These are phyloP conservation scores for Eupithecia insigniata DNA, from an alignment of 2,888 invertebrate genomes.

Conservation along the genomic window DNA sequence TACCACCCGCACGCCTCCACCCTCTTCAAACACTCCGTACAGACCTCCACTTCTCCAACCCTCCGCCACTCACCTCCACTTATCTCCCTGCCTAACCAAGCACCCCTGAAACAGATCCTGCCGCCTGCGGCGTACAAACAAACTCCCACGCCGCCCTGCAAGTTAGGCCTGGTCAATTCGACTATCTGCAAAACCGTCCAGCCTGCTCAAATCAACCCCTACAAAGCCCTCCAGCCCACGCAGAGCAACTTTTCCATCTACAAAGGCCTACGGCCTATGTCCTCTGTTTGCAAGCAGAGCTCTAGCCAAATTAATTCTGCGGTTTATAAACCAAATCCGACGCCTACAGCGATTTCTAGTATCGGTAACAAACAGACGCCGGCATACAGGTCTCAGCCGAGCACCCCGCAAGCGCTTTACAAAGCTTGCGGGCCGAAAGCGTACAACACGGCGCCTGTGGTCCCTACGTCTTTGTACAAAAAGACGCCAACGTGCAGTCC, in stretches of 20 bases:
- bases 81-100: constrained; percentile 12
- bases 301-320: not conserved
- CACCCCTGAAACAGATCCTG: constrained; percentile 16
- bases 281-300: not conserved
- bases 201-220: not conserved
- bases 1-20: constrained; percentile 27
- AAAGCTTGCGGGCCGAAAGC: not conserved
- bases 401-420: constrained; percentile 1
- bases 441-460: not conserved
- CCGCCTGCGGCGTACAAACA: constrained; percentile 7
- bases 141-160: constrained; percentile 2
- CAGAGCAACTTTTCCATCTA: not conserved
- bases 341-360: not conserved
- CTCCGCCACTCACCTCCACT: constrained; percentile 8
- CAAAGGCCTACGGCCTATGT: not conserved
- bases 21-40: constrained; percentile 23
- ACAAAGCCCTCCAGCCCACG: not conserved
- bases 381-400: not conserved
- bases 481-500: not conserved
- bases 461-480: constrained; percentile 1
- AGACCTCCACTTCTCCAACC: not conserved
- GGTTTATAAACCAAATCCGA: not conserved
- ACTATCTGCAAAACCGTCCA: not conserved
- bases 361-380: constrained; percentile 2
- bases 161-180: not conserved